Conservation (phyloP, 64 coral and sea anemone genomes). For the Stichodactyla helianthus region DNA sequence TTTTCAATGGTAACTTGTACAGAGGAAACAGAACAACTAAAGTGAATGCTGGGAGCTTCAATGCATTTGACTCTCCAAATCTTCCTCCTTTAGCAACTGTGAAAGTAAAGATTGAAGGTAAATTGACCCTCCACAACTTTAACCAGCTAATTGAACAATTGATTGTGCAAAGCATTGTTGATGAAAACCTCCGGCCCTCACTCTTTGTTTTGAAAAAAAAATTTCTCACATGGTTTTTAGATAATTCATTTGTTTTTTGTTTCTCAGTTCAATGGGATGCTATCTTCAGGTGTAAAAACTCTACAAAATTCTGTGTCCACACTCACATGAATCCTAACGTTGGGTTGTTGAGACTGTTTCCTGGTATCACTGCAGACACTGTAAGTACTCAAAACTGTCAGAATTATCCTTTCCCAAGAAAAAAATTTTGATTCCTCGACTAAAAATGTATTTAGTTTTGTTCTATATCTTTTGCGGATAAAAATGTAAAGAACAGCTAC, state of each 20-base stretch:
- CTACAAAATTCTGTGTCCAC: slow-evolving; percentile 58
- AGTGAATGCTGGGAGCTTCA: slow-evolving; percentile 93
- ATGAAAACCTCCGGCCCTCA: too few species aligned
- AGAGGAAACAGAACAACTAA: slow-evolving; percentile 89
- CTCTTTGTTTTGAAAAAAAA: too few species aligned
- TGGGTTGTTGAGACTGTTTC: slow-evolving; percentile 86
- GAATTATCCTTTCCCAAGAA: too few species aligned
- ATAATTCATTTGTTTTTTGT: neutral
- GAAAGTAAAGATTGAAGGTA: slow-evolving; percentile 99
- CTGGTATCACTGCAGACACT: slow-evolving; percentile 84
- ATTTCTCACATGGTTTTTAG: too few species aligned
- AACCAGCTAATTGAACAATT: too few species aligned
- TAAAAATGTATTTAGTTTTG: too few species aligned
- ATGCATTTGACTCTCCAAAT: slow-evolving; percentile 96
- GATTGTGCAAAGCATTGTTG: too few species aligned
- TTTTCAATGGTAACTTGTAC: slow-evolving; percentile 78
- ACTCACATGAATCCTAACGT: slow-evolving; percentile 95
- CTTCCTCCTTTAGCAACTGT: slow-evolving; percentile 80
- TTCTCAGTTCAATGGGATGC: slow-evolving; percentile 95
- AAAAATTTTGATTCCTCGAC: too few species aligned
- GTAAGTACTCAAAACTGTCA: slow-evolving; percentile 28
- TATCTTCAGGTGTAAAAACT: slow-evolving; percentile 79
- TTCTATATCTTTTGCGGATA: too few species aligned
- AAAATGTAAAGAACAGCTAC: too few species aligned
- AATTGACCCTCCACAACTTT: neutral